Conservation (phyloP, 2,888 invertebrate genomes). For the Cheilosia urbana region DNA sequence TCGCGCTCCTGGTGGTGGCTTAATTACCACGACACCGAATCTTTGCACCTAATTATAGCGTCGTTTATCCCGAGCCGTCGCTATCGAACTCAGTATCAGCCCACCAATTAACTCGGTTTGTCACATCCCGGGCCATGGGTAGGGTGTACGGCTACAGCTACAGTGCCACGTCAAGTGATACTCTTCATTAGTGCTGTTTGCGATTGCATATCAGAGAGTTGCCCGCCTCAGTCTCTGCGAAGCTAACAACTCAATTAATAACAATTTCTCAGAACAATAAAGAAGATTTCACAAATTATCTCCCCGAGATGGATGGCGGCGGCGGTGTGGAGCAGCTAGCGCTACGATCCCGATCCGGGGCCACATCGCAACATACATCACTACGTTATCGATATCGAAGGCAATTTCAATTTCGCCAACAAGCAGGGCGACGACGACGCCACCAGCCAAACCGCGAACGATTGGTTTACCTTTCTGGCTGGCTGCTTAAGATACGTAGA, state of each 20-base stretch:
- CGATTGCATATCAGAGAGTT: slow-evolving; percentile 67
- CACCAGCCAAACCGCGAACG: slow-evolving; percentile 45
- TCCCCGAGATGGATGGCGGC: slow-evolving; percentile 50
- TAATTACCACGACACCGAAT: slow-evolving; percentile 74
- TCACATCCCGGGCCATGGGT: slow-evolving; percentile 52
- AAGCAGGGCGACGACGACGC: slow-evolving; percentile 66
- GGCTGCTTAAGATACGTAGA: slow-evolving; percentile 35
- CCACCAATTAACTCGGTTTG: slow-evolving; percentile 74
- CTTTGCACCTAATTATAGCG: slow-evolving; percentile 75
- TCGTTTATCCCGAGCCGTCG: slow-evolving; percentile 52
- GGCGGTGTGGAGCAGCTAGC: slow-evolving; percentile 7
- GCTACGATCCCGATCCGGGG: slow-evolving; percentile 30
- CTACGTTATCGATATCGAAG: slow-evolving; percentile 75
- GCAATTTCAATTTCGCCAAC: slow-evolving; percentile 75
- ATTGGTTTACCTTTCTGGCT: slow-evolving; percentile 57
- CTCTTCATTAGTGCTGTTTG: slow-evolving; percentile 71
- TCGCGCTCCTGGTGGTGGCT: slow-evolving; percentile 28
- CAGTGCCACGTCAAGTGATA: slow-evolving; percentile 63
- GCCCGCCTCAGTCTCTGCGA: slow-evolving; percentile 2
- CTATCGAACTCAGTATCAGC: slow-evolving; percentile 64
- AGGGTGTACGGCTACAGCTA: slow-evolving; percentile 13
- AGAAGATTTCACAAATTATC: slow-evolving; percentile 77
- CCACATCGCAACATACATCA: slow-evolving; percentile 74
- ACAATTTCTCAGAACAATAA: slow-evolving; percentile 83
- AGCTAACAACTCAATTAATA: slow-evolving; percentile 83